Evolutionary conservation across 2,113 vertebrate genomes (phyloP), one percentile per base, ranked within the genome.

Genomic region (Phalacrocorax pelagicus): DNA sequence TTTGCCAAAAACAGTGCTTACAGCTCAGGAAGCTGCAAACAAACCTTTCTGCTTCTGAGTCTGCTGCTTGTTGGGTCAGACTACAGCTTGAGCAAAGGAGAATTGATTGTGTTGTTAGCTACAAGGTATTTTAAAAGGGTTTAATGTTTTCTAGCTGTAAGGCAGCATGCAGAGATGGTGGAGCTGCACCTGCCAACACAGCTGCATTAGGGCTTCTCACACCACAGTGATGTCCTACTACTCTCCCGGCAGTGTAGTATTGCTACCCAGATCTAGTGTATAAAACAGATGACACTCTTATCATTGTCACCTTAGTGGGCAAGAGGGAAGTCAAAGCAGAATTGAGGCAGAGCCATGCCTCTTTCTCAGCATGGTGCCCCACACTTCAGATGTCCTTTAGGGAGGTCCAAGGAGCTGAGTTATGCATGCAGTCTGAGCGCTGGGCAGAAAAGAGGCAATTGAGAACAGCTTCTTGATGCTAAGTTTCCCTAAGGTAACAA

Each of bases 161-260:
- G 22, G 9, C 1, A 0, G 15, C 65, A 58, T 5, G 17, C 21
- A 65, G 83, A 54, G 72, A 22, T 54, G 61, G 55, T 63, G 69
- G 46, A 85, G 29, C 32, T 62, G 40, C 32, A 72, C 15, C 70
- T 92, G 74, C 54, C 51, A 63, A 34, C 29, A 23, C 42, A 62
- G 42, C 42, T 58, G 51, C 55, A 3, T 62, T 58, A 66, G 38
- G 32, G 19, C 40, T 87, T 88, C 77, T 40, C 46, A 38, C 23
- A n/a, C 81, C 83, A 26, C 57, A 75, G 34, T 2, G 0, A 10
- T 11, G 5, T 47, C 65, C 54, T 72, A 54, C 47, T 71, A 0
- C 30, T 81, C 16, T 69, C 38, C 34, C 1, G 1, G 66, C 40
- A 65, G 40, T 0, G 0, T 1, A 26, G 5, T 30, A 23, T 22